These are phyloP conservation scores for Craterocephalus amniculus DNA, from an alignment of 2,797 vertebrate species.

Conservation along the genomic window DNA sequence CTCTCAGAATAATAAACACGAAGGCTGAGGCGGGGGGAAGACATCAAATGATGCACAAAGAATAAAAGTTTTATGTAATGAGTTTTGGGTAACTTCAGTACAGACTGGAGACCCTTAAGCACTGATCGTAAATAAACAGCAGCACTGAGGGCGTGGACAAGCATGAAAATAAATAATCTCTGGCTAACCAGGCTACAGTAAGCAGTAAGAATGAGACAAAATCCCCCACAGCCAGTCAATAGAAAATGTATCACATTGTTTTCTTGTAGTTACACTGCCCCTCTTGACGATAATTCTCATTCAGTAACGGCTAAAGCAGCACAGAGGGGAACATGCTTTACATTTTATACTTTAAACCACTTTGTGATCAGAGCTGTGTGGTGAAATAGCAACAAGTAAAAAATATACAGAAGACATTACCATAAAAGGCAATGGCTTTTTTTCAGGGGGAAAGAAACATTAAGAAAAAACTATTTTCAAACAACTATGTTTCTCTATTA, in stretches of 20 bases:
- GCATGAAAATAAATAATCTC: neutral
- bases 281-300: slow-evolving; percentile 10
- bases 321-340: slow-evolving; percentile 1
- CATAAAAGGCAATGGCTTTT: slow-evolving; percentile 5
- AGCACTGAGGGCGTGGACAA: neutral
- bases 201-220: slow-evolving; percentile 13
- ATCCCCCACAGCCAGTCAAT: slow-evolving; percentile 4
- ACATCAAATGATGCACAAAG: slow-evolving; percentile 24
- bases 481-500: slow-evolving; percentile 49
- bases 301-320: slow-evolving; percentile 16
- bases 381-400: slow-evolving; percentile 15
- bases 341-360: slow-evolving; percentile 13
- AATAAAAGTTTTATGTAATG: slow-evolving; percentile 19
- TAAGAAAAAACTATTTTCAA: slow-evolving; percentile 31
- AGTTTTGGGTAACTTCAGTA: slow-evolving; percentile 19
- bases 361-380: slow-evolving; percentile 30
- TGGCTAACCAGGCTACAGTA: slow-evolving; percentile 18
- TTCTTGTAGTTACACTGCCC: slow-evolving; percentile 21
- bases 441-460: slow-evolving; percentile 38
- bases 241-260: slow-evolving; percentile 27
- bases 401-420: slow-evolving; percentile 9
- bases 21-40: slow-evolving; percentile 21
- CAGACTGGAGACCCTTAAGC: slow-evolving; percentile 14
- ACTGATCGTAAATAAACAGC: slow-evolving; percentile 15
- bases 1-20: slow-evolving; percentile 25